A percentile compares a stretch with the other conserved stretches of the same genome.
Evolutionary conservation across 1,140 invertebrate genomes (phyloP).

Genomic region (Drosophila ogumai): DNA sequence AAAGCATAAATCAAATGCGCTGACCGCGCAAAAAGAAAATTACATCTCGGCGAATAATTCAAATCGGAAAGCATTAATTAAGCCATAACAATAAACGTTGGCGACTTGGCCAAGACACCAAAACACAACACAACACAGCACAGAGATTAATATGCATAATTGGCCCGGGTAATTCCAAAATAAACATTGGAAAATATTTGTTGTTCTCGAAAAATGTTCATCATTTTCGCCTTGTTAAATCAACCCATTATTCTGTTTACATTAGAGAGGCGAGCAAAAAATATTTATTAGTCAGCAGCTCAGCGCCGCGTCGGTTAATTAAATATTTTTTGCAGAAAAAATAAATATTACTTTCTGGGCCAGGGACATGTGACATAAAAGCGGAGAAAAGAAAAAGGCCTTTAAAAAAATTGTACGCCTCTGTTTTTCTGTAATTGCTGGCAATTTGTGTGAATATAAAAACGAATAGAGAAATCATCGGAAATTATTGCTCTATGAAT

Average conservation of each 20-base stretch:
- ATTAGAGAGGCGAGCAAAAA: background rate
- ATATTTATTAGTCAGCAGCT: slow-evolving; percentile 24
- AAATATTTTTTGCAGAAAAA: slow-evolving; percentile 7
- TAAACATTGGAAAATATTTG: slow-evolving; percentile 22
- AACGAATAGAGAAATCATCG: slow-evolving; percentile 23
- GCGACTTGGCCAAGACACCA: slow-evolving; percentile 40
- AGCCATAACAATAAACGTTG: slow-evolving; percentile 64
- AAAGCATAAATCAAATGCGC: slow-evolving; percentile 54
- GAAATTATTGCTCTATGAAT: slow-evolving; percentile 55
- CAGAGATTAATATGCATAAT: slow-evolving; percentile 30
- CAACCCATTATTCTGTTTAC: slow-evolving; percentile 16
- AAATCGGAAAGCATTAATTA: slow-evolving; percentile 66
- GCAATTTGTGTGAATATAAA: slow-evolving; percentile 22
- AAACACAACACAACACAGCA: slow-evolving; percentile 7
- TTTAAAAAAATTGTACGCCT: slow-evolving; percentile 3
- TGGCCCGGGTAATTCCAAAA: slow-evolving; percentile 22
- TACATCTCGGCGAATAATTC: slow-evolving; percentile 13
- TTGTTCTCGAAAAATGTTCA: background rate
- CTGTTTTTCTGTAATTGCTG: too few species aligned
- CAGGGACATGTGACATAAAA: slow-evolving; percentile 17
- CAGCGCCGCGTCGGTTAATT: slow-evolving; percentile 6
- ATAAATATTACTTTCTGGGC: slow-evolving; percentile 33
- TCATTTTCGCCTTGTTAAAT: slow-evolving; percentile 15
- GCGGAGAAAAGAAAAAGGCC: slow-evolving; percentile 2
- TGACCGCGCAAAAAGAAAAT: slow-evolving; percentile 22